phyloP scores from a whole-genome alignment of 2,888 invertebrate genomes.

The Galerucella pusilla region DNA sequence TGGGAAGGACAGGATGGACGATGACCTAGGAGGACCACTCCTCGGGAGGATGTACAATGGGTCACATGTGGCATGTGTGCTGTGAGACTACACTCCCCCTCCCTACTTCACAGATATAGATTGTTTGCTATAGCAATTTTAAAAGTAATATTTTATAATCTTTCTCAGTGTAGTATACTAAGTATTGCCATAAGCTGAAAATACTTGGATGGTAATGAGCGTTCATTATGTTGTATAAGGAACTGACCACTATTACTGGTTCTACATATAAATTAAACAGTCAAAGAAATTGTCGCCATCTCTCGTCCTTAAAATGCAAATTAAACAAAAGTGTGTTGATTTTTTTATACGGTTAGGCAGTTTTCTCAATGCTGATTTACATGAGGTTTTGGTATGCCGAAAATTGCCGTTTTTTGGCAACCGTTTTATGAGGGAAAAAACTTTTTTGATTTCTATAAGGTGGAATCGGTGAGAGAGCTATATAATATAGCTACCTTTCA shows the following conservation, averaged over 20 bases:
- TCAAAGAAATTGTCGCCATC: conserved; percentile 41
- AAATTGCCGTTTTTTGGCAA: not conserved
- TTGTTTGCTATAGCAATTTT: not conserved
- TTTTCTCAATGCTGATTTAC: not conserved
- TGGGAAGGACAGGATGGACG: too few relatives aligned
- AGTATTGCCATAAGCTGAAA: conserved; percentile 27
- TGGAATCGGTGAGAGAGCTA: too few relatives aligned
- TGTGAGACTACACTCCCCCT: not conserved
- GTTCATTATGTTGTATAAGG: conserved; percentile 44
- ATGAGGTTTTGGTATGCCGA: not conserved
- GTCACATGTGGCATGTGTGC: too few relatives aligned
- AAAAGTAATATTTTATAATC: not conserved
- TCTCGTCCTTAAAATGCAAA: conserved; percentile 6
- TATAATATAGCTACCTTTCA: too few relatives aligned
- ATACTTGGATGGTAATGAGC: conserved; percentile 43
- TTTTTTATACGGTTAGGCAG: not conserved
- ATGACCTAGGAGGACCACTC: too few relatives aligned
- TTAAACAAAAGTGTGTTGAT: not conserved
- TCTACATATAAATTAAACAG: conserved; percentile 43
- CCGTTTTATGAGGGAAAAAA: too few relatives aligned
- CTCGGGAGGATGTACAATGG: too few relatives aligned
- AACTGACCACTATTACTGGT: conserved; percentile 40
- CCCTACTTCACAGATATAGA: not conserved
- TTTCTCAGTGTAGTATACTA: conserved; percentile 2
- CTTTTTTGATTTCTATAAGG: too few relatives aligned